phyloP scores from a whole-genome alignment of 1,140 invertebrate genomes.

The Trachelipus rathkii region DNA sequence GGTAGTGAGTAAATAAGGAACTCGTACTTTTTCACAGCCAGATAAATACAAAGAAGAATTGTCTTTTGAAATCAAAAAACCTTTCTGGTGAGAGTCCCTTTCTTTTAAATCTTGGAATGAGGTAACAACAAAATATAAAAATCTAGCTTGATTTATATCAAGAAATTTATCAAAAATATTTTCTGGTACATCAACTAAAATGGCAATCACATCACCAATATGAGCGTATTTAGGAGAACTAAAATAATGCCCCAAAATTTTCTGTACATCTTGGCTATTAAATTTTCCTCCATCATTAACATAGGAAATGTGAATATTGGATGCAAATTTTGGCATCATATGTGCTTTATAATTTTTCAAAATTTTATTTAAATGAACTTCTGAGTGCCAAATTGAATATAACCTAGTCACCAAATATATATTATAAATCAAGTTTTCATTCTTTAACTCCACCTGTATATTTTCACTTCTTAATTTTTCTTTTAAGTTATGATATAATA shows the following conservation, averaged over 20 bases:
- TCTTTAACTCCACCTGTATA: background rate
- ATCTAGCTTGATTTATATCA: background rate
- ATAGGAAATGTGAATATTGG: background rate
- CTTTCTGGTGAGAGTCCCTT: background rate
- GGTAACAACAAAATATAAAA: slow-evolving; percentile 1
- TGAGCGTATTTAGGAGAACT: background rate
- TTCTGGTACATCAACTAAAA: background rate
- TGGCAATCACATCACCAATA: background rate
- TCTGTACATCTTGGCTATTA: background rate
- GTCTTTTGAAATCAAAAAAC: background rate
- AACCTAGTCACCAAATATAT: background rate
- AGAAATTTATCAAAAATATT: no score
- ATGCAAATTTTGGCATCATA: background rate
- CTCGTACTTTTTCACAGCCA: background rate
- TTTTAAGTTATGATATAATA: background rate
- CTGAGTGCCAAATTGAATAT: background rate
- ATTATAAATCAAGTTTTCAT: background rate
- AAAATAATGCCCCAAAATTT: background rate
- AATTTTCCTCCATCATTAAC: background rate
- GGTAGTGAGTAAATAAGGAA: background rate
- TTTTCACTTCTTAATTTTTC: background rate
- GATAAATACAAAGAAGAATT: background rate
- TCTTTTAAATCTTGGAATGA: background rate
- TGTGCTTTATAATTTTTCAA: background rate
- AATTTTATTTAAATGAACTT: background rate